A percentile compares a stretch with the other conserved stretches of the same genome.
phyloP scores from a whole-genome alignment of 2,888 invertebrate species.

The Tinea pellionella region DNA sequence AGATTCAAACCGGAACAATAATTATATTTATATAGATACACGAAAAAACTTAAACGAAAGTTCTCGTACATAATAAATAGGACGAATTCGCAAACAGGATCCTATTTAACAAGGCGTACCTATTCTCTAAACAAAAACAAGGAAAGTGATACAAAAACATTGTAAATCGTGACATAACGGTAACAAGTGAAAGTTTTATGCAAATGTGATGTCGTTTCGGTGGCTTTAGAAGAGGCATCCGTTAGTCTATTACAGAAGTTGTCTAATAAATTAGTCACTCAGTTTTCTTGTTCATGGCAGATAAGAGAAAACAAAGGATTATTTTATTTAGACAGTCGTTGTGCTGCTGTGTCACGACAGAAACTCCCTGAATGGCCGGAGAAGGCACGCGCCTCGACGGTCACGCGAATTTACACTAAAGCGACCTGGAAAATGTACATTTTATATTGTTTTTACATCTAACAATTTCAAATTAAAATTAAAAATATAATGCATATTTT shows the following conservation, averaged over 20 bases:
- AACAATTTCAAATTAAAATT: neutral
- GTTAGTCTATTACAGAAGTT: conserved; percentile 35
- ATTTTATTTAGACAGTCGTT: conserved; percentile 27
- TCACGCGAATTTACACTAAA: conserved; percentile 17
- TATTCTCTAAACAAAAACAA: conserved; percentile 1
- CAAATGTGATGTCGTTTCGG: conserved; percentile 29
- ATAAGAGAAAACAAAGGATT: conserved; percentile 44
- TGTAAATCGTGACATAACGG: conserved; percentile 9
- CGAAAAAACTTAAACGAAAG: neutral
- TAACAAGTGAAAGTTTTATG: conserved; percentile 43
- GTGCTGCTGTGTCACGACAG: conserved; percentile 11
- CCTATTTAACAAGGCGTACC: neutral
- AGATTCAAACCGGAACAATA: no score
- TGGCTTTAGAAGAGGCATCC: conserved; percentile 21
- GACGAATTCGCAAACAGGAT: neutral
- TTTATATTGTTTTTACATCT: neutral
- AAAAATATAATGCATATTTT: neutral
- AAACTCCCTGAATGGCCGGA: conserved; percentile 15
- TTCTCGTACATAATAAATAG: neutral
- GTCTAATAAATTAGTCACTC: conserved; percentile 40
- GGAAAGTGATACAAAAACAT: neutral
- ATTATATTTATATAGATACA: no score
- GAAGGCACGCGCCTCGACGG: conserved; percentile 10
- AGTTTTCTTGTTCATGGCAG: conserved; percentile 31
- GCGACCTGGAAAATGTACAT: conserved; percentile 15